Evolutionary conservation across 2,888 invertebrate species (phyloP), one percentile per base, ranked within the genome.

Genomic region (Gymnosoma rotundatum): DNA sequence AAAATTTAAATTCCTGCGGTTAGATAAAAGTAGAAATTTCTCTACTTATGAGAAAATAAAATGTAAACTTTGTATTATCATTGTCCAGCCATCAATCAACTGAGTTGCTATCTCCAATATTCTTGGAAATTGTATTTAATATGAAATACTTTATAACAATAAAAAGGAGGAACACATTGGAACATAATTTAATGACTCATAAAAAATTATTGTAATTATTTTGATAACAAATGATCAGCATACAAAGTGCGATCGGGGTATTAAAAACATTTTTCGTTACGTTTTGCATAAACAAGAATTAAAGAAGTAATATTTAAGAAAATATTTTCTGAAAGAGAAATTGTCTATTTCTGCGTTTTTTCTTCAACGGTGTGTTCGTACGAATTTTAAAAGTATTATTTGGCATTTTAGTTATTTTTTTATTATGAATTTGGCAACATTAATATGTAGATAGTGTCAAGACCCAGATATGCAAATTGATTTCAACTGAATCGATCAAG

Each of bases 391-490:
- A 63, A 42, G 56, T 42, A 50, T 58, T 78, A 56, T 38, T 42
- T n/a, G 56, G 18, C 42, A 14, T 64, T 50, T 52, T 70, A 38
- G 21, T 38, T 54, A 7, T 32, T 36, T 66, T 67, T 54, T 50
- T n/a, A n/a, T 66, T 63, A 48, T 74, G 74, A 81, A 74, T 86
- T 86, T 78, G 78, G 70, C 83, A 84, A 88, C 87, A 89, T 90
- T 87, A 87, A 80, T 81, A 88, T 89, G 90, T 90, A 87, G 67
- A 79, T 75, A 72, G 86, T 88, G 86, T 87, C 85, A 83, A 89
- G 90, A 91, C 90, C 90, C 89, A 90, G 90, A 90, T 91, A 90
- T 91, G 91, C 89, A 90, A 90, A 90, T 90, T 87, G 81, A 81
- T 87, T 86, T 86, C 88, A 72, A 86, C 72, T 78, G 83, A 86